Evolutionary conservation across 2,113 vertebrate species (phyloP), one percentile per base, ranked within the genome.

Genomic region (Grallaria varia): DNA sequence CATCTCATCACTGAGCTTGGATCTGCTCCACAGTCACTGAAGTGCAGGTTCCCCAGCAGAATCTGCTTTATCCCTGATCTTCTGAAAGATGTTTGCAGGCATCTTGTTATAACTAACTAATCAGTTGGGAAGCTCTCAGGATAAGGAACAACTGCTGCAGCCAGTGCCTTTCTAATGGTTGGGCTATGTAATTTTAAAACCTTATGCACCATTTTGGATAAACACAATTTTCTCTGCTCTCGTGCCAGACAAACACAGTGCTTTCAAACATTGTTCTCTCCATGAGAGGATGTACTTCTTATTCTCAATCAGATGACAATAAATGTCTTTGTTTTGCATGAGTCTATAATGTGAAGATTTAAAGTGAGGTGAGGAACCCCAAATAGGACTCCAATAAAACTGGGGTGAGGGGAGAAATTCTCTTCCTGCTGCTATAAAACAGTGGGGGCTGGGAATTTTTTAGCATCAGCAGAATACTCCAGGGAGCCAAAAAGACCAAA

Each of bases 391-490:
- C 31, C 2, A 87, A 52, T 44, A 60, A 78, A 91, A 83, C 30
- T 4, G 3, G 6, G 17, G 8, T 8, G 9, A 75, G 12, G 5
- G 23, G 2, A 6, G 1, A 0, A 72, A 72, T 37, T 73, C 23
- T 59, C 44, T 67, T 64, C 60, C 27, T 84, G 8, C 2, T 68
- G 30, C 45, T 81, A 42, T 52, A 44, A 83, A 89, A 75, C 24
- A 66, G 21, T 9, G 19, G 6, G 4, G 10, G 2, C 8, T 35
- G 14, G 28, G 33, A 88, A 84, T 63, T 92, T 71, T 77, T 47
- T 47, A 62, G 50, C 50, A 55, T 62, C 58, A 80, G 18, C 45
- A 92, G 80, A 95, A 93, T 80, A 24, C 53, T 77, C 23, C 24
- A 66, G 71, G 7, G 22, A 83, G 23, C 3, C 60, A 59, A 83